Evolutionary conservation across 2,888 invertebrate species (phyloP), one percentile per base, ranked within the genome.

Genomic region (Heliconius erato): DNA sequence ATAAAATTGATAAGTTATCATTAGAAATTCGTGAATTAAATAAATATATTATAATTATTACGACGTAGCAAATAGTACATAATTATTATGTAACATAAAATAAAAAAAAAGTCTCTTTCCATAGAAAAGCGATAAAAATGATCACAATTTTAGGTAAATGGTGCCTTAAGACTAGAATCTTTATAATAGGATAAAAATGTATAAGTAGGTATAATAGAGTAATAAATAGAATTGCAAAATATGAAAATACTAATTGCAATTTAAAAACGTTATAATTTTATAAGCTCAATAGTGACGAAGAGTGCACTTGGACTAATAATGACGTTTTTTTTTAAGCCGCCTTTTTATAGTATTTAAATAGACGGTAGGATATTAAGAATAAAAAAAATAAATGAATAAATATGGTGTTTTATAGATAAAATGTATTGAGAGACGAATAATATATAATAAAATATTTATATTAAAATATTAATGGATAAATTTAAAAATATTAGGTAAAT

Each of bases 221-320:
- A 80, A 49, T 79, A 77, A 71, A 40, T 11, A 40, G 40, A 80
- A 32, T 80, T 80, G 82, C 82, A 68, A 84, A 82, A 79, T 80
- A 80, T 28, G 81, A 79, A 71, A 82, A 84, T 79, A 82, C 79
- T 59, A 68, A 49, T 85, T 76, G 81, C 72, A 68, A 76, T 82
- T 85, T 82, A 77, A 76, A 83, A 79, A 78, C 83, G 79, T 54
- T 83, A 81, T 83, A 80, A 78, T 63, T 83, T 85, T 83, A 83
- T 74, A 83, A 88, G 86, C 86, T 88, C 86, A 85, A 84, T 85
- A 86, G 84, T 82, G 85, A 76, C 79, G 80, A 79, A 72, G 71
- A 79, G 80, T 83, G 83, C 76, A 78, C 67, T 80, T 80, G 78
- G 72, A 80, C 77, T 76, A 54, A 59, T 79, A 74, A 59, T 59